Evolutionary conservation across 2,113 vertebrate species (phyloP).

Genomic region (Sinocyclocheilus grahami): DNA sequence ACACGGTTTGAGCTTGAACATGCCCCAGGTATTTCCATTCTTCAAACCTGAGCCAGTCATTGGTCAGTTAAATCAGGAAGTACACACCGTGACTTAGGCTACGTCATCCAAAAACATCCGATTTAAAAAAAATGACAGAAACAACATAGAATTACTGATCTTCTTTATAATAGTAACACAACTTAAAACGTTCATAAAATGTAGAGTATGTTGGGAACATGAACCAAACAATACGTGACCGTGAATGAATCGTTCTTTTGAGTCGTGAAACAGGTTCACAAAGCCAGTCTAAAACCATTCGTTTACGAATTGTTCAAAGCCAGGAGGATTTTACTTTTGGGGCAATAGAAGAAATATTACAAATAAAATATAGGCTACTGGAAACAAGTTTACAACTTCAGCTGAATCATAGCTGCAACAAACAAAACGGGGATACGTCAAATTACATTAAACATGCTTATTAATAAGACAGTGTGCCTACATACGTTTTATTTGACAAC

Average conservation of each 20-base stretch:
- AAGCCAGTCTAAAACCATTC: not conserved
- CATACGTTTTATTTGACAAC: not conserved
- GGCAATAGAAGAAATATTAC: not conserved
- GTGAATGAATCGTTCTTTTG: not conserved
- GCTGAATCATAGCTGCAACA: not conserved
- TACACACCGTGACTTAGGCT: not conserved
- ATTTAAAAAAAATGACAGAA: not conserved
- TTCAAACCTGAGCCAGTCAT: not conserved
- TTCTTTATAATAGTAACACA: not conserved
- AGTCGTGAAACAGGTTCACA: not conserved
- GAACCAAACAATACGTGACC: not conserved
- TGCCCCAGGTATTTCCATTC: not conserved
- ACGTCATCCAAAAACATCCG: conserved; percentile 6
- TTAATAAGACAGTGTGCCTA: not conserved
- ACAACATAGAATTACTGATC: not conserved
- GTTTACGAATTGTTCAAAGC: not conserved
- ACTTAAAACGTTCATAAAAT: not conserved
- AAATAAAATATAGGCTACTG: not conserved
- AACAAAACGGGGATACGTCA: not conserved
- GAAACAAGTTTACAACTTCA: not conserved
- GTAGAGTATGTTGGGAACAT: not conserved
- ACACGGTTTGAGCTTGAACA: too few species aligned
- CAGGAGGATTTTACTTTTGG: not conserved
- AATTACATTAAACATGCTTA: not conserved
- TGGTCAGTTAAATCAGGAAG: conserved; percentile 18